Base-by-base conservation (phyloP, 2,113 vertebrate species). In the Maccullochella peelii region DNA sequence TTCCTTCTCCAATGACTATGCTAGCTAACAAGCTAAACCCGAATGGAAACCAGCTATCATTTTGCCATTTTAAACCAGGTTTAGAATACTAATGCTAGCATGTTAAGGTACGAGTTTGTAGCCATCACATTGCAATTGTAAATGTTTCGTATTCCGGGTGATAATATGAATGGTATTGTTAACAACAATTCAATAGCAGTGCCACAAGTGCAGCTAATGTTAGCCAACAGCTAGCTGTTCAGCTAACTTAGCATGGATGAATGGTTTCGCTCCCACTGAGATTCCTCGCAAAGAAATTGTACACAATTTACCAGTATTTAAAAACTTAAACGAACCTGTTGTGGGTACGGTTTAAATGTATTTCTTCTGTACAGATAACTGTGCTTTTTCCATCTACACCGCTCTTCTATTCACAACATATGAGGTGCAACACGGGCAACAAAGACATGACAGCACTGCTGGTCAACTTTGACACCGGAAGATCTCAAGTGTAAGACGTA, bases 391-490 rank as follows among this genome's bases (percentile, higher is more conserved):
- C 88, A 91, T 92, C 68, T 81, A 81, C 62, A 12, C 70, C 42
- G 70, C 69, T 86, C 77, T 77, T 78, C 72, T 66, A 65, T 38
- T 88, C 54, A 77, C 68, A 61, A 40, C 2, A 80, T 61, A 68
- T 11, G 33, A 50, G 25, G 27, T 3, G 59, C 73, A 54, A 71
- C 83, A 66, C 61, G 73, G 69, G 84, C 91, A 95, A 94, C 94
- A 94, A 95, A 94, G 94, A 93, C 89, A 69, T 94, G 93, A 92
- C 92, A 93, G 89, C 36, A 30, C 52, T 42, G 71, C 83, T 59
- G 72, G 40, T 94, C 88, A 93, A 94, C 93, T 94, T 85, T 93
- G 92, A 94, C 94, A 92, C 76, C 68, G 77, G 91, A 74, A 54
- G 33, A 77, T 5, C 44, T 72, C 86, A 93, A 79, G 61, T 66